These are phyloP conservation scores for Sebastes jordani DNA, from an alignment of 2,797 vertebrate genomes.

Conservation along the genomic window DNA sequence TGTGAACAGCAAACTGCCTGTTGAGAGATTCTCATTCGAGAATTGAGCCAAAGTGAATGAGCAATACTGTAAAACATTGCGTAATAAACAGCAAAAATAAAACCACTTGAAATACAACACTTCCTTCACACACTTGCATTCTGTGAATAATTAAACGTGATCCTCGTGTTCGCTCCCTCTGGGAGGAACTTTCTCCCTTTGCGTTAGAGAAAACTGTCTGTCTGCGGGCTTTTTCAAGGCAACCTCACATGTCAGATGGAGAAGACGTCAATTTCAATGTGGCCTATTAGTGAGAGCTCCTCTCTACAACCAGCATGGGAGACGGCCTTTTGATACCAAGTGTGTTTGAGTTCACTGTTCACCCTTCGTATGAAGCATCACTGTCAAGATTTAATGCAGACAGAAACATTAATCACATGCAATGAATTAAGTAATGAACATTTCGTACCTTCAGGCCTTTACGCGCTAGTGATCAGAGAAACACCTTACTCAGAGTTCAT, in stretches of 20 bases:
- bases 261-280: conserved; percentile 15
- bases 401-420: conserved; percentile 5
- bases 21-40: not conserved
- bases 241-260: conserved; percentile 32
- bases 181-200: conserved; percentile 15
- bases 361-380: not conserved
- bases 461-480: not conserved
- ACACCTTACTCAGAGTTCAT: conserved; percentile 3
- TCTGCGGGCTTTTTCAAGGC: conserved; percentile 28
- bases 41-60: not conserved
- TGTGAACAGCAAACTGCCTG: not conserved
- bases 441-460: not conserved
- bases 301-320: conserved; percentile 7
- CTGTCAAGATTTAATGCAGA: conserved; percentile 20
- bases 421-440: not conserved
- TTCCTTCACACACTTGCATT: conserved; percentile 18
- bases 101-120: not conserved
- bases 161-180: conserved; percentile 5
- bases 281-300: conserved; percentile 3
- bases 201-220: conserved; percentile 10
- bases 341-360: conserved; percentile 22
- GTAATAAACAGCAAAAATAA: not conserved
- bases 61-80: not conserved
- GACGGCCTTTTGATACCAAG: conserved; percentile 41
- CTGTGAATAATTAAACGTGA: conserved; percentile 42